phyloP scores from a whole-genome alignment of 1,140 invertebrate genomes.

The Magallana gigas region DNA sequence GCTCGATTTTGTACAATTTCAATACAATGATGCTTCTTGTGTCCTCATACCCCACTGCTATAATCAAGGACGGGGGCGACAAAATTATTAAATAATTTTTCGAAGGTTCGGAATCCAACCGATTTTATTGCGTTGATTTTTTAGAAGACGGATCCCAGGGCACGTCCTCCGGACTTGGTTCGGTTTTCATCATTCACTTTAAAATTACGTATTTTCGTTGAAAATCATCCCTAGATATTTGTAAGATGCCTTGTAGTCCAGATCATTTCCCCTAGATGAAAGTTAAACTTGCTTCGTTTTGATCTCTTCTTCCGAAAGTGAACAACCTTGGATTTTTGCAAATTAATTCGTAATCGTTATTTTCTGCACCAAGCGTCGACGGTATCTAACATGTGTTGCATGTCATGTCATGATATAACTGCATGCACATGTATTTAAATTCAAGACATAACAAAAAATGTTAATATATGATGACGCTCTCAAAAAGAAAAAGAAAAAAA shows the following conservation, averaged over 20 bases:
- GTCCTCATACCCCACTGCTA: slow-evolving; percentile 23
- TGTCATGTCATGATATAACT: too few species aligned
- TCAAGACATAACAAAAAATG: too few species aligned
- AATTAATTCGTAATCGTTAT: not conserved
- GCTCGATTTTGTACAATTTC: slow-evolving; percentile 55
- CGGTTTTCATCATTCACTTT: not conserved
- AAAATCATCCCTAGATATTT: not conserved
- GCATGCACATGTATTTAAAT: too few species aligned
- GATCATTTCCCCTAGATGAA: too few species aligned
- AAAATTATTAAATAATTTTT: not conserved
- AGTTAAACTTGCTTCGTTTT: too few species aligned
- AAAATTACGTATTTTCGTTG: not conserved
- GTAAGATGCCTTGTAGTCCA: not conserved
- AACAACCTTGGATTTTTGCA: not conserved
- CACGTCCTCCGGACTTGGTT: too few species aligned
- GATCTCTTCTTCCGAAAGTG: slow-evolving; percentile 1
- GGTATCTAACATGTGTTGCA: too few species aligned
- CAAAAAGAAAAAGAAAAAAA: too few species aligned
- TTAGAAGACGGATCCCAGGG: not conserved
- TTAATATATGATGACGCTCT: too few species aligned
- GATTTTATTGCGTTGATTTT: not conserved
- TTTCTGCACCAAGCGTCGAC: not conserved
- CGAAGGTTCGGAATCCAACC: slow-evolving; percentile 2
- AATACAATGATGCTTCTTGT: slow-evolving; percentile 34
- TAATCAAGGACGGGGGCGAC: not conserved